Percentiles rank a stretch among this genome's conserved stretches.
Evolutionary conservation across 2,113 vertebrate genomes (phyloP).

Genomic region (Indicator maculatus): DNA sequence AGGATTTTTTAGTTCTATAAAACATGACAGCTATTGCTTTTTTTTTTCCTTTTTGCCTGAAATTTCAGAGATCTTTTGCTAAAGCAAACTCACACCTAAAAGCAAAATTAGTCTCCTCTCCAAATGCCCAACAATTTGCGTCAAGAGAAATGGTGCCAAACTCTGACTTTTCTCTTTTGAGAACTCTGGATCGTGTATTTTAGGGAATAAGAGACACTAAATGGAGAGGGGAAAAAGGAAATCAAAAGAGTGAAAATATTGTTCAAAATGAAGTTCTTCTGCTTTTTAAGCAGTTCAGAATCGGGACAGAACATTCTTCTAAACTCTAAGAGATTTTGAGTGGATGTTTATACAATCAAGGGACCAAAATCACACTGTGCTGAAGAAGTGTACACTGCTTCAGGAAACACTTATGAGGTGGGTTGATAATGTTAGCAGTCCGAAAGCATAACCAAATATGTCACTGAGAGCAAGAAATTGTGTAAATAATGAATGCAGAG

Average conservation of each 20-base stretch:
- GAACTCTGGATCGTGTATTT: neutral
- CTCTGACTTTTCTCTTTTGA: neutral
- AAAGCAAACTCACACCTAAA: neutral
- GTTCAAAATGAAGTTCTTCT: neutral
- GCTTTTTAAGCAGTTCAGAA: neutral
- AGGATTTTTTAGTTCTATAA: neutral
- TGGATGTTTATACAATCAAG: neutral
- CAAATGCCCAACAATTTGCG: neutral
- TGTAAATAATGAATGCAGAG: neutral
- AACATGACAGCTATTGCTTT: neutral
- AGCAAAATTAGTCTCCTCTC: neutral
- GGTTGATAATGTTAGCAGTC: neutral
- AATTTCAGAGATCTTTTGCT: neutral
- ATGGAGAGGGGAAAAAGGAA: no score
- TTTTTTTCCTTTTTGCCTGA: neutral
- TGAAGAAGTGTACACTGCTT: neutral
- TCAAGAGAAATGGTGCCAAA: neutral
- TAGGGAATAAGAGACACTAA: neutral
- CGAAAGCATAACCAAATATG: neutral
- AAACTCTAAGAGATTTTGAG: neutral
- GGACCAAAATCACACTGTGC: neutral
- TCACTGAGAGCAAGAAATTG: neutral
- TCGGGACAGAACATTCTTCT: neutral
- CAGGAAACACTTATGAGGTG: neutral
- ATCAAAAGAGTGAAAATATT: neutral